These are phyloP conservation scores for Diplosoma virens DNA, from an alignment of 23 tunicate species.

Conservation along the genomic window DNA sequence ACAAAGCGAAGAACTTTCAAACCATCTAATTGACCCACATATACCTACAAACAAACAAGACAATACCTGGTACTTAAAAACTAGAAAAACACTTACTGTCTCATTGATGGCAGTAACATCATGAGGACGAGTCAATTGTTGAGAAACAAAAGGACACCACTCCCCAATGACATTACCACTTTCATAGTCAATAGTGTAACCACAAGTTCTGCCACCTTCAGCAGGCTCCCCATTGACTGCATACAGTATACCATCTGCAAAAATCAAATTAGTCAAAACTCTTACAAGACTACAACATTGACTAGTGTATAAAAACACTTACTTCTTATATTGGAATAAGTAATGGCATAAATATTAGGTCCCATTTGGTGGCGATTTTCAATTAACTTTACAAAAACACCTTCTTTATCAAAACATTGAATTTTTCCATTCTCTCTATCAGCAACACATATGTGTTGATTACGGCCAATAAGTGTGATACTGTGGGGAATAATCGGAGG, in stretches of 20 bases:
- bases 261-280: not conserved
- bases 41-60: no score
- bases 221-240: constrained; percentile 56
- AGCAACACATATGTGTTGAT: constrained; percentile 62
- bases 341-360: constrained; percentile 59
- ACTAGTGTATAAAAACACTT: no score
- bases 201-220: constrained; percentile 14
- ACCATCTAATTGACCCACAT: constrained; percentile 62
- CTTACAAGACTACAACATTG: no score
- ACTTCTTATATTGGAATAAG: no score
- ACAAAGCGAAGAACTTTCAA: no score
- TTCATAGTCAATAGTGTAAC: constrained; percentile 54
- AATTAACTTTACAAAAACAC: constrained; percentile 34
- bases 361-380: constrained; percentile 61
- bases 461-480: constrained; percentile 10
- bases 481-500: constrained; percentile 50
- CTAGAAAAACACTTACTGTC: no score
- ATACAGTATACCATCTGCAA: constrained; percentile 51
- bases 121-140: constrained; percentile 43
- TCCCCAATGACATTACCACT: constrained; percentile 37
- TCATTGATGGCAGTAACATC: no score
- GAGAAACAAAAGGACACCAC: constrained; percentile 53
- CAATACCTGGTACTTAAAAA: no score
- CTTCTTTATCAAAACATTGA: constrained; percentile 58
- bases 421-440: constrained; percentile 93